phyloP scores from a whole-genome alignment of 1,140 invertebrate genomes.

The Dendroctonus valens region DNA sequence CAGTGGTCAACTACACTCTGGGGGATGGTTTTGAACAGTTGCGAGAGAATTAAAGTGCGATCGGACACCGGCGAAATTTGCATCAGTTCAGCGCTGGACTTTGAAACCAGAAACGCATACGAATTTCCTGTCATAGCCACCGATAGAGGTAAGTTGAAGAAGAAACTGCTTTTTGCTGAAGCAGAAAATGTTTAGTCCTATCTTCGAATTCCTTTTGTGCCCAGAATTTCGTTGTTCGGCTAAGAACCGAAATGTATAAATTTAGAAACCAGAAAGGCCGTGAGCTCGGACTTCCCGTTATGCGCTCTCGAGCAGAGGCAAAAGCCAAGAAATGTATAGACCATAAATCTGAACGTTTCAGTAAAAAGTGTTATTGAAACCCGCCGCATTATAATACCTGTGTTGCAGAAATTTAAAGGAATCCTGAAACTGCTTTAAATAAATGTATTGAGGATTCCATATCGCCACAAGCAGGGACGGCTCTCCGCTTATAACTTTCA shows the following conservation, averaged over 20 bases:
- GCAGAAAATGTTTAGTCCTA: too few species aligned
- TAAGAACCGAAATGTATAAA: conserved; percentile 21
- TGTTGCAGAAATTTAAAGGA: conserved; percentile 20
- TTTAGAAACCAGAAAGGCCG: conserved; percentile 25
- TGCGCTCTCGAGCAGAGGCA: conserved; percentile 1
- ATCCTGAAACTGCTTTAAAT: conserved; percentile 6
- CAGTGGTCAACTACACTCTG: conserved; percentile 90
- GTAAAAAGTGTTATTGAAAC: conserved; percentile 27
- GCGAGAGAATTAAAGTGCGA: conserved; percentile 75
- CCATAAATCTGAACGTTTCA: conserved; percentile 23
- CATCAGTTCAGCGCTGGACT: conserved; percentile 79
- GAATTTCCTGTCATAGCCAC: conserved; percentile 94
- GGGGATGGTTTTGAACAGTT: conserved; percentile 66
- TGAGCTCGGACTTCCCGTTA: conserved; percentile 14
- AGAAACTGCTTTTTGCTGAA: too few species aligned
- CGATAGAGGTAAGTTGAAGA: conserved; percentile 74
- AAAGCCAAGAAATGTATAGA: neutral
- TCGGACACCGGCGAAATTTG: conserved; percentile 87
- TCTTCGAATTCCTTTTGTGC: neutral
- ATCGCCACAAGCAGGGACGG: neutral
- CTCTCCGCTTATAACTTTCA: neutral
- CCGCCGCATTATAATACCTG: conserved; percentile 11
- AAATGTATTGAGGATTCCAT: conserved; percentile 10
- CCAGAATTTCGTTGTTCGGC: neutral
- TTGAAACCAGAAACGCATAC: conserved; percentile 78